Base-by-base conservation (phyloP, 2,113 vertebrate species). In the Prunella fulvescens region DNA sequence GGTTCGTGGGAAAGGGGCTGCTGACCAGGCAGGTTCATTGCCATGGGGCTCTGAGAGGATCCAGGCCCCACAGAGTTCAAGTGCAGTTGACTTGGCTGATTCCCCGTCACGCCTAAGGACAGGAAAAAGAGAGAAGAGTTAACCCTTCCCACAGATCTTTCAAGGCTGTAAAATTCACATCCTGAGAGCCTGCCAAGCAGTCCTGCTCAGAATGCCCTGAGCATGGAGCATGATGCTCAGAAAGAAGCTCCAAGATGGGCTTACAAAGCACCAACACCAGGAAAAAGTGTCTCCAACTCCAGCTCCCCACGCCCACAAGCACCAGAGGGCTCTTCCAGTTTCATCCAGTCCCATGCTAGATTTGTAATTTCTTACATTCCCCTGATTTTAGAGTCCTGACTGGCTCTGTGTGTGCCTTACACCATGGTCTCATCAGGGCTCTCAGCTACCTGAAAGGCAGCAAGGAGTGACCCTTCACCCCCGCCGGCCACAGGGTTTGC, bases 21-120 rank as follows among this genome's bases (percentile, higher is more conserved):
- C 96, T 98, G 99, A 95, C 98, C 98, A 76, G 99, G 98, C 84
- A 98, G 97, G 86, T 98, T 97, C 97, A 99, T 98, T 88, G 98
- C 98, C 98, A 99, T 98, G 39, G 99, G 99, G 95, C 99, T 99
- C 95, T 99, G 99, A 39, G 98, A 98, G 25, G 98, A 98, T 83
- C 95, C 98, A 35, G 98, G 98, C 48, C 98, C 98, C 70, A 98
- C 97, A 1, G 98, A 98, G 91, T 98, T 98, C 97, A 99, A 97
- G 72, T 99, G 98, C 96, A 99, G 98, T 95, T 98, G 99, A 44
- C 97, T 97, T 37, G 98, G 86, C 95, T 98, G 98, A 84, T 96
- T 99, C 78, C 96, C 98, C 44, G 98, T 97, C 97, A 98, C 98
- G 9, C 99, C 99, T 99, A 91, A 13, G 37, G 85, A 88, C 29